Evolutionary conservation across 2,797 vertebrate species (phyloP), one percentile per base, ranked within the genome.

Genomic region (Sebastes vulpes): DNA sequence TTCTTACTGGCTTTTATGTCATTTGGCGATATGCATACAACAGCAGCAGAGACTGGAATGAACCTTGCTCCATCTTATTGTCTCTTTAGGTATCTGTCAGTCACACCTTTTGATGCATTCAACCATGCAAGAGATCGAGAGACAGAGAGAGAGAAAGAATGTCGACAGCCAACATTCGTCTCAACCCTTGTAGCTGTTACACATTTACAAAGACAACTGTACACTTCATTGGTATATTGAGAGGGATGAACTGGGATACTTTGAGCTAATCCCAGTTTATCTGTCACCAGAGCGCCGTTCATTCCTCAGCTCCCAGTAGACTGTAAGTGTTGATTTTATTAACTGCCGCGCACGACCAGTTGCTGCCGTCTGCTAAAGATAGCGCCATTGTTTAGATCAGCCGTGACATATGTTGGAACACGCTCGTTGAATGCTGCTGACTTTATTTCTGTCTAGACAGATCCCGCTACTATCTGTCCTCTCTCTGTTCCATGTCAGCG

Each of bases 281-380:
- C 77, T 65, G 23, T 70, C 65, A 65, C 16, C 25, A 12, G 20
- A 61, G 6, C 5, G 3, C 21, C 12, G 9, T 26, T 50, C 65
- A 35, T 77, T 66, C 72, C 70, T 71, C 60, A 11, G 42, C 21
- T 75, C 81, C 68, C 86, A 57, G 25, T 4, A 10, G 79, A 77
- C 35, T 10, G 31, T 3, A 64, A 32, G 70, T 83, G 75, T 52
- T 79, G 73, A 81, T 83, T 84, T 87, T 83, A 90, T 85, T 64
- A 79, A 76, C 67, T 10, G 74, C 63, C 3, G 2, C 32, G 66
- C 29, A 16, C 8, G 25, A 82, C 5, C 91, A 92, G 90, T 78
- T 92, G 92, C 70, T 77, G 50, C 79, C 50, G 20, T 8, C 21
- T 21, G 66, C 88, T 87, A 90, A 89, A 90, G 65, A 88, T 90